Percentiles rank a stretch among this genome's conserved stretches.
These are phyloP conservation scores for Cladorhizidae sp. DNA, from an alignment of 37 sponge, comb jelly and placozoan genomes.

Conservation along the genomic window DNA sequence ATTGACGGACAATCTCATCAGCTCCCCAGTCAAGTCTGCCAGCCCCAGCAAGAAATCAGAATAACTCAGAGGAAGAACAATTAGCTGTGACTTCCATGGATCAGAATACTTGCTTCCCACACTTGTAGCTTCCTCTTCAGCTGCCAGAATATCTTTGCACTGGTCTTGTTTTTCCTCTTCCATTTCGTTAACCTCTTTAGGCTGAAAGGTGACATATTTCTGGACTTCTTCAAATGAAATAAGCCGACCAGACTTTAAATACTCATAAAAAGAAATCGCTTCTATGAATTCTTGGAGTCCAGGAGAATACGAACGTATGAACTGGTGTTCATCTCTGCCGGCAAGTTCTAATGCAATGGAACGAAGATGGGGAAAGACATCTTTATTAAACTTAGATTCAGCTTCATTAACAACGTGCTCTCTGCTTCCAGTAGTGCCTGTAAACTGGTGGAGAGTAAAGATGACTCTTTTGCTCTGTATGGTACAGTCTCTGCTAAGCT, in stretches of 20 bases:
- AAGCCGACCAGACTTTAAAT: constrained; percentile 35
- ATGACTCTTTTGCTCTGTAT: constrained; percentile 87
- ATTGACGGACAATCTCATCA: constrained; percentile 80
- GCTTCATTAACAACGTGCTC: constrained; percentile 30
- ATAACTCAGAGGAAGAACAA: constrained; percentile 32
- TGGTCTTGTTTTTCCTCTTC: not conserved
- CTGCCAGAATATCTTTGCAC: not conserved
- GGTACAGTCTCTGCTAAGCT: constrained; percentile 87
- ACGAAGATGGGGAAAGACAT: constrained; percentile 26
- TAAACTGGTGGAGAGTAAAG: constrained; percentile 76
- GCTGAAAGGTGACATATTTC: constrained; percentile 28
- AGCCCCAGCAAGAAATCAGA: constrained; percentile 78
- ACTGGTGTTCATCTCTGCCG: constrained; percentile 41
- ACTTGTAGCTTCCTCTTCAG: not conserved
- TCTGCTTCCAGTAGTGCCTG: constrained; percentile 2
- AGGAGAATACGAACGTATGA: constrained; percentile 51
- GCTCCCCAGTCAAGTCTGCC: constrained; percentile 87
- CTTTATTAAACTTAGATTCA: constrained; percentile 15
- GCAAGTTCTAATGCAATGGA: constrained; percentile 56
- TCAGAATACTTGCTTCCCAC: not conserved
- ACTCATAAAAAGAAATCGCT: constrained; percentile 64
- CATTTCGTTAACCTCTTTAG: not conserved
- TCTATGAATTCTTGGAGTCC: constrained; percentile 90
- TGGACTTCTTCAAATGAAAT: constrained; percentile 36
- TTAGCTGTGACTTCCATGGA: not conserved